Evolutionary conservation across 2,888 invertebrate species (phyloP), one percentile per base, ranked within the genome.

Genomic region (Rotaria magnacalcarata): DNA sequence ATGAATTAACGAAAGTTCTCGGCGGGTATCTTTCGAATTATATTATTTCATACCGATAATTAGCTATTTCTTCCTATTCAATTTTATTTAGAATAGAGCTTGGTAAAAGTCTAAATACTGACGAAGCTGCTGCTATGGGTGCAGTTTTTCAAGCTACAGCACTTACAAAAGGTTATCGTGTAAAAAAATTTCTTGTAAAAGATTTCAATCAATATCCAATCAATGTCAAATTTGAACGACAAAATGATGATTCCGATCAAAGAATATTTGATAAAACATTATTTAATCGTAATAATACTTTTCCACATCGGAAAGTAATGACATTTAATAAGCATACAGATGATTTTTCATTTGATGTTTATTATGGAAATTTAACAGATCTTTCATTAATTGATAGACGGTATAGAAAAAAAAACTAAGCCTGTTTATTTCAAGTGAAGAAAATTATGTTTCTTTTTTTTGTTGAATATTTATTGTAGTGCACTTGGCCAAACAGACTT

Each of bases 141-240:
- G 98, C 97, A 58, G 97, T 96, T 0, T 99, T 99, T 91, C 96
- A 97, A 93, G 96, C 96, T 19, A 96, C 96, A 27, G 95, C 95
- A 90, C 93, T 98, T 19, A 96, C 96, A 84, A 95, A 96, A 56
- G 98, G 98, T 5, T 99, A 98, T 91, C 96, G 96, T 91, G 98
- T 99, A 6, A 96, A 97, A 89, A 94, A 96, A 88, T 95, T 99
- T 90, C 93, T 95, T 86, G 95, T 97, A 0, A 96, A 96, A 89
- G 99, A 99, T 91, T 95, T 95, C 0, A 96, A 96, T 0, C 88
- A 97, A 16, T 95, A 95, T 89, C 98, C 99, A 0, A 94, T 99
- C 88, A 87, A 93, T 93, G 93, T 93, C 52, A 92, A 93, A 88
- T 93, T 93, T 91, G 93, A 93, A 88, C 91, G 93, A 87, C 92